phyloP scores from a whole-genome alignment of 2,113 vertebrate species.

The Datnioides undecimradiatus region DNA sequence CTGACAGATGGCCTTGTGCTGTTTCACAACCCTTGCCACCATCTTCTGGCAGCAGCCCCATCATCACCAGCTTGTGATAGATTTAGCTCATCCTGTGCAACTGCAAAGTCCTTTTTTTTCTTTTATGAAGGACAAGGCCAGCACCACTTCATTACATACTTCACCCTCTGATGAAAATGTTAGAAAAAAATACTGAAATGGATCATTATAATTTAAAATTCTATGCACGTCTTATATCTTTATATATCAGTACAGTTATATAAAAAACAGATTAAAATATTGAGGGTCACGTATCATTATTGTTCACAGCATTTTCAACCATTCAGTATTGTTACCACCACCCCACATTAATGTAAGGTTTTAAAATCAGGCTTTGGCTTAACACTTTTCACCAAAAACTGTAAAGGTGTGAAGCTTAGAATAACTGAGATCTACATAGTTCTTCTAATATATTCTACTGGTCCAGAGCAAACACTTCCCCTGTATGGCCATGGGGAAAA shows the following conservation, averaged over 20 bases:
- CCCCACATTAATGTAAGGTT: background rate
- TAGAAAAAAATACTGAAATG: background rate
- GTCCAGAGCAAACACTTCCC: background rate
- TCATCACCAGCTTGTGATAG: slow-evolving; percentile 61
- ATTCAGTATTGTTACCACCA: background rate
- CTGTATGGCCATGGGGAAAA: background rate
- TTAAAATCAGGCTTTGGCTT: no score
- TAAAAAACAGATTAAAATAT: background rate
- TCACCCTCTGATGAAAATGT: background rate
- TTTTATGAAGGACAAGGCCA: slow-evolving; percentile 15
- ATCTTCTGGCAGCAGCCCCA: slow-evolving; percentile 66
- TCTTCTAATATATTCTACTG: no score
- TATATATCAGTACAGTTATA: background rate
- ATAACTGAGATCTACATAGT: no score
- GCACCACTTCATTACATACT: background rate
- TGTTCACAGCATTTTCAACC: background rate
- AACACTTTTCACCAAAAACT: no score
- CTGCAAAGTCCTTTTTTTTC: slow-evolving; percentile 6
- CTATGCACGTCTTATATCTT: background rate
- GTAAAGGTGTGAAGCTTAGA: no score
- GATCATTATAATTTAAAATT: background rate
- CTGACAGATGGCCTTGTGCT: slow-evolving; percentile 72
- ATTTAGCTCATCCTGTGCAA: slow-evolving; percentile 58
- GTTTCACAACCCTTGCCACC: slow-evolving; percentile 60
- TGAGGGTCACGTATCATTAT: background rate